A percentile compares a stretch with the other conserved stretches of the same genome.
Conservation (phyloP, 35 echinoderm and acorn worm genomes). For the Patiria miniata region DNA sequence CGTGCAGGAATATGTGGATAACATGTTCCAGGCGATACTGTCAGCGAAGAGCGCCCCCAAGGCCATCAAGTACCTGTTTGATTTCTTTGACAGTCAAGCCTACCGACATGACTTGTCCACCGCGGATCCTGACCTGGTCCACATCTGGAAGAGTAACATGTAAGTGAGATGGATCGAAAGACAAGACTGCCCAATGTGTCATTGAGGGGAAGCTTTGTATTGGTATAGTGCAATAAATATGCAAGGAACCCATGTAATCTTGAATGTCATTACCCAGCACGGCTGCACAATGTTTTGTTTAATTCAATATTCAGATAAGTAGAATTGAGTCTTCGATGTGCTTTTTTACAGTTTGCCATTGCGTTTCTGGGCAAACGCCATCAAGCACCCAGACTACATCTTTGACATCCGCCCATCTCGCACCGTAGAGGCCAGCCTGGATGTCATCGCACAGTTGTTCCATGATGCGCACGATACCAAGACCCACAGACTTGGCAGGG, state of each 20-base stretch:
- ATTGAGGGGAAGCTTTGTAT: no score
- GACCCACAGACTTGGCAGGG: constrained; percentile 59
- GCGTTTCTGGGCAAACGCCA: constrained; percentile 92
- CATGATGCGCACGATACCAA: constrained; percentile 82
- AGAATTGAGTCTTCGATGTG: no score
- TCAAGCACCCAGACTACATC: constrained; percentile 94
- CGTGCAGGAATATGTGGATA: constrained; percentile 92
- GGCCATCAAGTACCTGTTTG: constrained; percentile 70
- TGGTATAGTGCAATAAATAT: no score
- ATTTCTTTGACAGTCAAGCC: constrained; percentile 77
- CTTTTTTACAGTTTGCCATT: constrained; percentile 86
- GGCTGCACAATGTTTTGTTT: no score
- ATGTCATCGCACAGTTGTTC: constrained; percentile 85
- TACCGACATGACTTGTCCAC: constrained; percentile 19
- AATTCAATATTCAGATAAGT: no score
- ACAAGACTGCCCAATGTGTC: no score
- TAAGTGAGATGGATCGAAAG: constrained; percentile 29
- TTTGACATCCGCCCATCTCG: constrained; percentile 91
- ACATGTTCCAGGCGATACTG: constrained; percentile 79
- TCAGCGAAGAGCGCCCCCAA: constrained; percentile 9
- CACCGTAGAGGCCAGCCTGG: constrained; percentile 82
- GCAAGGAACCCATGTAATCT: no score
- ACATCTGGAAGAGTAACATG: constrained; percentile 78
- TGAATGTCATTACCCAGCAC: no score
- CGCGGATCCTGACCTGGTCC: constrained; percentile 36